These are phyloP conservation scores for Osmerus mordax DNA, from an alignment of 2,113 vertebrate species.

Conservation along the genomic window DNA sequence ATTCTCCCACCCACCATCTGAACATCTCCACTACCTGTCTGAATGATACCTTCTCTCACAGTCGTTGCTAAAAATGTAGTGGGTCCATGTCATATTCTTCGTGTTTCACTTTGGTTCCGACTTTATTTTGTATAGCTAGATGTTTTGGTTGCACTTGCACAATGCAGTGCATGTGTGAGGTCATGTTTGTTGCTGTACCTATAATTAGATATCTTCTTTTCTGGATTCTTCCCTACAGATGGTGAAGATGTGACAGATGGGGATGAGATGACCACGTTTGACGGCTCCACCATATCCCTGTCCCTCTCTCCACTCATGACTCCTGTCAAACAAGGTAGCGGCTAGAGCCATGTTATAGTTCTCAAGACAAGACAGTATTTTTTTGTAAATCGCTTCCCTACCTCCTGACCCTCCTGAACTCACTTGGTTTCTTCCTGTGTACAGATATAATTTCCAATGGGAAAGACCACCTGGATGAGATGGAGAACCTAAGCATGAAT, in stretches of 20 bases:
- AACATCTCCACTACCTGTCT: background rate
- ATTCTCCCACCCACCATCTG: background rate
- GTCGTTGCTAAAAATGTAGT: too few relatives aligned
- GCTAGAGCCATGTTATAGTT: background rate
- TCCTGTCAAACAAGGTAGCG: constrained; percentile 82
- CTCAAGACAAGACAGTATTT: background rate
- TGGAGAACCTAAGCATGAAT: constrained; percentile 66
- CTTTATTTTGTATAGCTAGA: background rate
- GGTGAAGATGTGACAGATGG: constrained; percentile 77
- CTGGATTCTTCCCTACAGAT: constrained; percentile 78
- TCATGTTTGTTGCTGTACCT: constrained; percentile 58
- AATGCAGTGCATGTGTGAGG: too few relatives aligned
- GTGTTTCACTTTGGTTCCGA: too few relatives aligned
- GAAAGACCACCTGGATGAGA: constrained; percentile 62
- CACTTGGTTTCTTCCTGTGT: constrained; percentile 25
- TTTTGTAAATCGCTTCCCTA: background rate
- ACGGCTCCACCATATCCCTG: constrained; percentile 88
- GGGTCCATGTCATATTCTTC: too few relatives aligned
- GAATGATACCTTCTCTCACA: too few relatives aligned
- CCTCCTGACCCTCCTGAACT: background rate
- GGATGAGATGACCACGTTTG: constrained; percentile 91
- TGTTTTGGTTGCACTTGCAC: background rate
- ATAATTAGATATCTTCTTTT: constrained; percentile 55
- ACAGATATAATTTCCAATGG: constrained; percentile 66
- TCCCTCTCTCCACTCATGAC: constrained; percentile 88